A percentile compares a stretch with the other conserved stretches of the same genome.
Evolutionary conservation across 2,888 invertebrate genomes (phyloP).

Genomic region (Cataglyphis albicans): DNA sequence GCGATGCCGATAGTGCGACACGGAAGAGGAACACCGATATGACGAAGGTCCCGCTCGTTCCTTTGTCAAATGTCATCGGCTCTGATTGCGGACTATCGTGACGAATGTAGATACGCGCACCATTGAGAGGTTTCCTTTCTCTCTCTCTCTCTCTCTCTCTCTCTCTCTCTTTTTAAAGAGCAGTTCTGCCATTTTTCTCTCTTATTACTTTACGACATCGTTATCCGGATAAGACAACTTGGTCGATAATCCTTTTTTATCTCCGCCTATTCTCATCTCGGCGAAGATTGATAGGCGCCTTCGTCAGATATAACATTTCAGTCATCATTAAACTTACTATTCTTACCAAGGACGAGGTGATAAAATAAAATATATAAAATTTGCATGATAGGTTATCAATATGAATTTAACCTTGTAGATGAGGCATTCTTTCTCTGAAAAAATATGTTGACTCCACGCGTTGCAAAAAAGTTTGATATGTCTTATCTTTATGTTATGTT

Average conservation of each 20-base stretch:
- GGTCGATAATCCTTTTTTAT: not conserved
- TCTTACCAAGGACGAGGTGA: not conserved
- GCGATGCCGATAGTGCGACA: slow-evolving; percentile 48
- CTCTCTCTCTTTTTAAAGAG: not conserved
- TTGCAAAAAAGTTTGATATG: not conserved
- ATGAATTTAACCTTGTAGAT: not conserved
- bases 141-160: too few species aligned
- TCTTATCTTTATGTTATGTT: not conserved
- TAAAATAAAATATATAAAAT: not conserved
- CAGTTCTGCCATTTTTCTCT: not conserved
- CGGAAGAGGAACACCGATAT: slow-evolving; percentile 72
- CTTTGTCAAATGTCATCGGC: slow-evolving; percentile 74
- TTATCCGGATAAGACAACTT: not conserved
- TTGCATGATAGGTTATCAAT: not conserved
- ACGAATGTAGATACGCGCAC: slow-evolving; percentile 23
- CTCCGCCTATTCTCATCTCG: not conserved
- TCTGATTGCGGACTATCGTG: slow-evolving; percentile 44
- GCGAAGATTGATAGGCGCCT: slow-evolving; percentile 12
- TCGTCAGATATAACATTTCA: not conserved
- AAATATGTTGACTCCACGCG: not conserved
- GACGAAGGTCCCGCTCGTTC: slow-evolving; percentile 51
- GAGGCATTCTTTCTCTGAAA: not conserved
- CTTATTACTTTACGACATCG: not conserved
- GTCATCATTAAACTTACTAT: not conserved
- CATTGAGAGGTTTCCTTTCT: slow-evolving; percentile 12